Evolutionary conservation across 2,888 invertebrate genomes (phyloP).

Genomic region (Tromatobia lineatoria): DNA sequence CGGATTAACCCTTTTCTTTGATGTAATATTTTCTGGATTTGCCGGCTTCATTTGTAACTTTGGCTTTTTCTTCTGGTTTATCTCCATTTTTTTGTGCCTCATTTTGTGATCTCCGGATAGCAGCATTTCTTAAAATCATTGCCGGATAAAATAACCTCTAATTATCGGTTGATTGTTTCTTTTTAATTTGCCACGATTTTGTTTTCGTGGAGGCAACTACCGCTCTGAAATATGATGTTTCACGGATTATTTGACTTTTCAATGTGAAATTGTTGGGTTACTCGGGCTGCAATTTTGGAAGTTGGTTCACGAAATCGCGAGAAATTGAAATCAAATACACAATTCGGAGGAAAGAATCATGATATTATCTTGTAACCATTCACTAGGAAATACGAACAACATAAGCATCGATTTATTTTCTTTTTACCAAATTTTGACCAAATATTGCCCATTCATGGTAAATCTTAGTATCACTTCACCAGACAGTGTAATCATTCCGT

Average conservation of each 20-base stretch:
- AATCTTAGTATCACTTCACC: slow-evolving; percentile 61
- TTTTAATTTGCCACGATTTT: not conserved
- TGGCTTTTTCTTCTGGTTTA: not conserved
- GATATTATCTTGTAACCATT: no score
- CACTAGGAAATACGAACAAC: no score
- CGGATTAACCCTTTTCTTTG: slow-evolving; percentile 1
- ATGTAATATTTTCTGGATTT: not conserved
- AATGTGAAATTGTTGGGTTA: slow-evolving; percentile 2
- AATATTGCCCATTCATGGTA: not conserved
- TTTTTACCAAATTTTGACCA: no score
- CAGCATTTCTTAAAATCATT: not conserved
- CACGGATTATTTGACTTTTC: slow-evolving; percentile 6
- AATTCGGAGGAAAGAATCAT: no score
- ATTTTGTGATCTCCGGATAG: no score
- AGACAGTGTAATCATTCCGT: not conserved
- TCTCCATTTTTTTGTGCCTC: not conserved
- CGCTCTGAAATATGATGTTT: slow-evolving; percentile 41
- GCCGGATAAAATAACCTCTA: slow-evolving; percentile 3
- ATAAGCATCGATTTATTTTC: no score
- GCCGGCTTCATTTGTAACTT: not conserved
- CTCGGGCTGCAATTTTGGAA: not conserved
- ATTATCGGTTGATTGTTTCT: not conserved
- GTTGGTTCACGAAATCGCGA: not conserved
- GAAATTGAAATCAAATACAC: no score
- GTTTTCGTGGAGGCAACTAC: slow-evolving; percentile 68